phyloP scores from a whole-genome alignment of 2,888 invertebrate species.

The Chrysolina americana region DNA sequence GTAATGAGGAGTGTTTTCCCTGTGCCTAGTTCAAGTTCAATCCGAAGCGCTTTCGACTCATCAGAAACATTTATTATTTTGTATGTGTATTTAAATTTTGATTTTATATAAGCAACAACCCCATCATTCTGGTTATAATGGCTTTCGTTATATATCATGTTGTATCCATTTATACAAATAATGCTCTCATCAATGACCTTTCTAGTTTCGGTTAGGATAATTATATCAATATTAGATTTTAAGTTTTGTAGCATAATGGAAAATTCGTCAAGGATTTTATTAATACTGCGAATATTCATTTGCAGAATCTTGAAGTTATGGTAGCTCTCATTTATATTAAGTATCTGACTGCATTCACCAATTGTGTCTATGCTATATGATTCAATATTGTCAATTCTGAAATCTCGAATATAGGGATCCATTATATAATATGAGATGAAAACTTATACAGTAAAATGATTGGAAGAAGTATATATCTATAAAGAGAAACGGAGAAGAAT shows the following conservation, averaged over 20 bases:
- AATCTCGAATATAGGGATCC: slow-evolving; percentile 16
- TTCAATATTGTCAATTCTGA: slow-evolving; percentile 4
- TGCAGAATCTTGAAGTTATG: slow-evolving; percentile 11
- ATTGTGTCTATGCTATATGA: too few species aligned
- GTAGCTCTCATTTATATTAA: too few species aligned
- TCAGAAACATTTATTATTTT: too few species aligned
- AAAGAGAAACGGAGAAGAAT: neutral
- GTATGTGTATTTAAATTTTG: too few species aligned
- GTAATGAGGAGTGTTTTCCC: slow-evolving; percentile 8
- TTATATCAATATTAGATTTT: neutral
- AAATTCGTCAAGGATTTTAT: slow-evolving; percentile 14
- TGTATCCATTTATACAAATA: slow-evolving; percentile 7
- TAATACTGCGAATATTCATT: slow-evolving; percentile 19
- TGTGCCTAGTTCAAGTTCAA: slow-evolving; percentile 12
- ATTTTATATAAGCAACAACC: too few species aligned
- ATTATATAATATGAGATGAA: slow-evolving; percentile 1
- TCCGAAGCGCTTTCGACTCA: slow-evolving; percentile 22
- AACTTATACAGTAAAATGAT: neutral
- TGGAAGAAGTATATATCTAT: neutral
- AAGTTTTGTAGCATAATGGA: slow-evolving; percentile 6
- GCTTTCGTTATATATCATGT: neutral
- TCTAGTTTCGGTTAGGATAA: slow-evolving; percentile 19
- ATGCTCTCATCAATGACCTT: neutral
- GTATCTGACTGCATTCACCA: too few species aligned
- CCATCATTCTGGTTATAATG: too few species aligned